These are phyloP conservation scores for Parotia lawesii DNA, from an alignment of 2,113 vertebrate species.

Conservation along the genomic window DNA sequence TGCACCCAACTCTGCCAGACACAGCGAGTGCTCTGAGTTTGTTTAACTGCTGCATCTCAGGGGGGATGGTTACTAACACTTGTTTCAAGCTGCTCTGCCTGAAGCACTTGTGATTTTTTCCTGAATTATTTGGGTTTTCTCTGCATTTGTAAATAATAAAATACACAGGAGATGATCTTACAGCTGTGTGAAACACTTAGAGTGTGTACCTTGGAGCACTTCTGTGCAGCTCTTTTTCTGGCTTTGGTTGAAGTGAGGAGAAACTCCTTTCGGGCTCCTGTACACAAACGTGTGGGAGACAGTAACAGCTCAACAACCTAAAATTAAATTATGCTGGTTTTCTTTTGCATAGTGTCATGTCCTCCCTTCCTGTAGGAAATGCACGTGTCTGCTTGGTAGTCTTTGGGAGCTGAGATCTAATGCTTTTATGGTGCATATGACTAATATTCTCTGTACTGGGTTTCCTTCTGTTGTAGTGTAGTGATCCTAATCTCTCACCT, in stretches of 20 bases:
- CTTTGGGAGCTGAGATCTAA: not conserved
- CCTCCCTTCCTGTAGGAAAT: constrained; percentile 51
- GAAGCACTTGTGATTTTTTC: not conserved
- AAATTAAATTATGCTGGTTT: not conserved
- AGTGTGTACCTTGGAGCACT: not conserved
- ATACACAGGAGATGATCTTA: not conserved
- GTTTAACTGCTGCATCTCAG: not conserved
- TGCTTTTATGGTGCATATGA: not conserved
- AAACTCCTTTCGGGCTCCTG: not conserved
- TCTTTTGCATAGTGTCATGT: not conserved
- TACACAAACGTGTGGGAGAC: not conserved
- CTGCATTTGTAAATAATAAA: not conserved
- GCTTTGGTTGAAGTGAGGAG: not conserved
- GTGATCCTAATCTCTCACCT: not conserved
- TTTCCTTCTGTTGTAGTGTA: not conserved
- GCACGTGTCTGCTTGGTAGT: not conserved
- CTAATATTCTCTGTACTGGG: not conserved
- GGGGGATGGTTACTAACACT: not conserved
- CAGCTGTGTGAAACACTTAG: not conserved
- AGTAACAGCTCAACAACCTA: not conserved
- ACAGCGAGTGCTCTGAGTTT: not conserved
- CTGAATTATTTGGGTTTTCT: not conserved
- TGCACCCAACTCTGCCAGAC: not conserved
- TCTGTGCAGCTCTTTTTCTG: not conserved
- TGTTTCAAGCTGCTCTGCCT: not conserved